phyloP scores from a whole-genome alignment of 2,888 invertebrate species.

The Piscicola geometra region DNA sequence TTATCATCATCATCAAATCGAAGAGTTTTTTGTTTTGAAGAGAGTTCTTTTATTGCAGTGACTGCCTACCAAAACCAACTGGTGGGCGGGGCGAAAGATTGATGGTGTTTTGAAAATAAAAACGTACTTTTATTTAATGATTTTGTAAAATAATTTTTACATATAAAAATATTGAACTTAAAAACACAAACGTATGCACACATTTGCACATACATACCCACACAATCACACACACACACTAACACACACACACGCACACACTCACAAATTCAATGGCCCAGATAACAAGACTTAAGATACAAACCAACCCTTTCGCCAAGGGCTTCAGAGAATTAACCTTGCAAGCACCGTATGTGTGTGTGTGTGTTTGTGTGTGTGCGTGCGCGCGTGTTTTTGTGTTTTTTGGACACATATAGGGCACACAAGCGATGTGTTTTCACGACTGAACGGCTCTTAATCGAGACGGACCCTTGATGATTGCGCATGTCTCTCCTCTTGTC shows the following conservation, averaged over 20 bases:
- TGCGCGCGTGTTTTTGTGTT: constrained; percentile 2
- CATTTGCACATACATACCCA: constrained; percentile 17
- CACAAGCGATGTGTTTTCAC: not conserved
- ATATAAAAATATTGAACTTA: constrained; percentile 47
- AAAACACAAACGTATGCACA: constrained; percentile 5
- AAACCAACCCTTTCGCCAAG: not conserved
- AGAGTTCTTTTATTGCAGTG: not conserved
- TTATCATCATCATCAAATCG: not conserved
- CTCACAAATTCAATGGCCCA: not conserved
- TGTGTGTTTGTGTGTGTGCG: constrained; percentile 17
- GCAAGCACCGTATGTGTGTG: not conserved
- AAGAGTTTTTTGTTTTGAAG: not conserved
- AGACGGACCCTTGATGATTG: not conserved
- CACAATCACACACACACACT: constrained; percentile 13
- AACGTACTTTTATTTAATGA: not conserved
- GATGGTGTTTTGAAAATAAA: too few species aligned
- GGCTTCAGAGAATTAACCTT: not conserved
- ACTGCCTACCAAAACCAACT: constrained; percentile 8
- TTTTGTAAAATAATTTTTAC: not conserved
- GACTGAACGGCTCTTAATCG: not conserved
- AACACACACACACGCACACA: constrained; percentile 16
- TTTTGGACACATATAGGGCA: not conserved
- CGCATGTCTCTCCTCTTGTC: too few species aligned
- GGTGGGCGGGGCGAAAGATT: too few species aligned
- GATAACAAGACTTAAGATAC: not conserved